Evolutionary conservation across 2,888 invertebrate genomes (phyloP), one percentile per base, ranked within the genome.

Genomic region (Deilephila elpenor): DNA sequence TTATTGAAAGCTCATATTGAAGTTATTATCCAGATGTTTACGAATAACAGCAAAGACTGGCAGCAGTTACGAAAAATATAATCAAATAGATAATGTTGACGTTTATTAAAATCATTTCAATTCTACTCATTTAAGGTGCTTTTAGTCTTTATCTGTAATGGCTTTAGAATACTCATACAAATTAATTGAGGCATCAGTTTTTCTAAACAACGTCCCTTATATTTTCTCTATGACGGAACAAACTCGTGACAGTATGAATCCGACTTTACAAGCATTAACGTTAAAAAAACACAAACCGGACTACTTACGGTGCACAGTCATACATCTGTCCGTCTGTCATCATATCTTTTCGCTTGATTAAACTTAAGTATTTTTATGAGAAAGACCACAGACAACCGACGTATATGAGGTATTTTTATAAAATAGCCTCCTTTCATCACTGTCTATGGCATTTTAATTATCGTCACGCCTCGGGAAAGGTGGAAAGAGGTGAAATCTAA

Each of bases 271-370:
- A 32, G 29, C 11, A 70, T 53, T 59, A 37, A 60, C 53, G 34
- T 34, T 59, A 59, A 64, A 73, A 75, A 75, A 75, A n/a, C n/a
- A 56, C 56, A 17, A 56, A 71, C 71, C 44, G 59, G 72, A 73
- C 74, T 75, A 73, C 71, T 75, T 77, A 74, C 64, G 34, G 72
- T 70, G 44, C 61, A 73, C 17, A 29, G 67, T 72, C 67, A 70
- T 76, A 72, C 78, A 76, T 80, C 80, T 78, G 78, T 76, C 76
- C n/a, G 64, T 71, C 78, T 74, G 75, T 75, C 78, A 64, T 78
- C 76, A 75, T 80, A 76, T 76, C 70, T 74, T 75, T 62, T 34
- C 44, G 64, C 44, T 59, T 73, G 73, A 73, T 70, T 73, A 70
- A 73, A 64, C 67, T 59, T n/a, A 59, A 67, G 44, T 70, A 73